Base-by-base conservation (phyloP, 2,797 vertebrate genomes). In the Enteromius anoplus region DNA sequence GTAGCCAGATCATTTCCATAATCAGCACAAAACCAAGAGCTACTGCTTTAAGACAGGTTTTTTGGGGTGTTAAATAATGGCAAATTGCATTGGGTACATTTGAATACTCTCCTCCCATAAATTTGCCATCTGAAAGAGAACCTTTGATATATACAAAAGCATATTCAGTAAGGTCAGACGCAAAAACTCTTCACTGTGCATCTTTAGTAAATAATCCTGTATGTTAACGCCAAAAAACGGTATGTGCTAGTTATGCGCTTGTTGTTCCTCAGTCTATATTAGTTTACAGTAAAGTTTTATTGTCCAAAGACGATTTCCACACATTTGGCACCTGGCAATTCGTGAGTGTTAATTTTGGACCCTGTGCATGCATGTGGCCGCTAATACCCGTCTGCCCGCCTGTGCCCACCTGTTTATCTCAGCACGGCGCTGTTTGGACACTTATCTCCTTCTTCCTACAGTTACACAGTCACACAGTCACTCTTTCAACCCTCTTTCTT, bases 351-450 rank as follows among this genome's bases (percentile, higher is more conserved):
- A 29, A 29, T 64, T 77, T 64, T 62, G 26, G 75, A 77, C 37
- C 17, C 4, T 29, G 5, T 11, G 14, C 17, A 64, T 32, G 40
- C 75, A 77, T 47, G 58, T 45, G 75, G 58, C 75, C 34, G 0
- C 40, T 64, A 64, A 77, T 77, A 21, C 75, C 75, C 40, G 7
- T 64, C 75, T 29, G 37, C 15, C 75, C 4, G 21, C 29, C 37
- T 42, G 32, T 76, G 32, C 58, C 55, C 75, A 77, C 75, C 42
- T 64, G 75, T 64, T 45, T 47, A 77, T 64, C 75, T 77, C 75
- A 77, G 40, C 75, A 77, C 11, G 37, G 15, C 1, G 23, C 37
- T 64, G 75, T 47, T 62, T 77, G 23, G 37, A 76, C 19, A 29
- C 58, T 64, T 11, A 77, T 45, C 55, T 37, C 29, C 2, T 75